Evolutionary conservation across 2,888 invertebrate species (phyloP).

Genomic region (Diarsia brunnea): DNA sequence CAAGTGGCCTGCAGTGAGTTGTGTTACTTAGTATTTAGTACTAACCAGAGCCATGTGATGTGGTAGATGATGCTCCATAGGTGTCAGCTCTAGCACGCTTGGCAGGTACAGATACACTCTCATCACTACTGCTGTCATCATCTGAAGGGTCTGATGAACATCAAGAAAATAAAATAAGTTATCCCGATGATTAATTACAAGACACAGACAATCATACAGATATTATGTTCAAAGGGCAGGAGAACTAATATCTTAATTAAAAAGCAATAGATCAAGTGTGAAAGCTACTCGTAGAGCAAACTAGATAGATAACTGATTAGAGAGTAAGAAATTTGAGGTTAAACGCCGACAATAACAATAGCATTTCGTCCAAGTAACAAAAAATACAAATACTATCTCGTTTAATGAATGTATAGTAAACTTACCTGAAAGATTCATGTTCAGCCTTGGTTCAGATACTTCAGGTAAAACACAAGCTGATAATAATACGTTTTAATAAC

Average conservation of each 20-base stretch:
- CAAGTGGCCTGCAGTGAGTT: neutral
- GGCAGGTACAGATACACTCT: constrained; percentile 74
- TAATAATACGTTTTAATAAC: neutral
- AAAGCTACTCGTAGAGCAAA: neutral
- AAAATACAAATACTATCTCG: neutral
- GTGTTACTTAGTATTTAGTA: neutral
- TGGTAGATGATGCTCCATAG: constrained; percentile 85
- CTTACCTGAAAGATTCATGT: constrained; percentile 77
- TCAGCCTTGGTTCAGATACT: constrained; percentile 19
- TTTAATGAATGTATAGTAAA: neutral
- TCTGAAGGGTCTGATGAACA: constrained; percentile 77
- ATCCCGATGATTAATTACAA: too few species aligned
- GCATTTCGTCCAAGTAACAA: neutral
- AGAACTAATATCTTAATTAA: neutral
- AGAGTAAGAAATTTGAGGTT: constrained; percentile 52
- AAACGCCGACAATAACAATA: constrained; percentile 61
- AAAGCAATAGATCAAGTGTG: too few species aligned
- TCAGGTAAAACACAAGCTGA: neutral
- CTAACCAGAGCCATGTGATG: constrained; percentile 86
- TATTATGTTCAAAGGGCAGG: neutral
- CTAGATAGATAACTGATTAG: neutral
- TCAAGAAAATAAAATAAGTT: neutral
- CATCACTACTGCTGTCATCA: constrained; percentile 85
- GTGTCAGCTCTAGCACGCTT: constrained; percentile 83
- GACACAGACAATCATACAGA: neutral